These are phyloP conservation scores for Drosophila algonquin DNA, from an alignment of 2,888 invertebrate genomes.

Conservation along the genomic window DNA sequence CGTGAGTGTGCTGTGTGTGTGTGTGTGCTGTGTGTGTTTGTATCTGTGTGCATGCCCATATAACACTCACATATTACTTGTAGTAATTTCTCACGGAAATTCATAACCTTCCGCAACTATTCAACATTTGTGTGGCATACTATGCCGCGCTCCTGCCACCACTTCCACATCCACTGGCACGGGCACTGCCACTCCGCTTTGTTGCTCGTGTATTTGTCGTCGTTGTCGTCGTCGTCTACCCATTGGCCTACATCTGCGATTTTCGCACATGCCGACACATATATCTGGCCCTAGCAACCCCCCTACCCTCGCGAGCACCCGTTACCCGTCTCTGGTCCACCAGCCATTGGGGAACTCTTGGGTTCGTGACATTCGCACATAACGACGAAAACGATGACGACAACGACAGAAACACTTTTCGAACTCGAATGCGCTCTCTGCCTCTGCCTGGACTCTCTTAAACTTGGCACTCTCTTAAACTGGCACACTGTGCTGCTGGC, in stretches of 20 bases:
- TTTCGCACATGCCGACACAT: constrained; percentile 60
- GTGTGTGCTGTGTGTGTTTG: constrained; percentile 13
- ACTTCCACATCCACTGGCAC: constrained; percentile 2
- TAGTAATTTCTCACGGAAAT: constrained; percentile 82
- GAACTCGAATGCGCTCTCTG: constrained; percentile 55
- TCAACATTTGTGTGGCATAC: constrained; percentile 76
- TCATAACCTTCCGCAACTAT: constrained; percentile 83
- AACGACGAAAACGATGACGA: constrained; percentile 33
- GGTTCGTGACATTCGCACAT: constrained; percentile 64
- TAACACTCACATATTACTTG: constrained; percentile 76
- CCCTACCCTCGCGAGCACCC: constrained; percentile 4
- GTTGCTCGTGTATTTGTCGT: constrained; percentile 43
- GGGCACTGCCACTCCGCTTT: constrained; percentile 20
- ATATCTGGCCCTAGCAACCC: constrained; percentile 5
- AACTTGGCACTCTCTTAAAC: constrained; percentile 66
- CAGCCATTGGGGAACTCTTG: constrained; percentile 14
- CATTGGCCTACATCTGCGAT: constrained; percentile 81
- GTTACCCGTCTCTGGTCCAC: constrained; percentile 31
- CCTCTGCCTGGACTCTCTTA: constrained; percentile 46
- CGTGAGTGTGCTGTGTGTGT: neutral
- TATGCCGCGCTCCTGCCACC: constrained; percentile 52
- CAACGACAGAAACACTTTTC: constrained; percentile 52
- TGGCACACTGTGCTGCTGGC: neutral
- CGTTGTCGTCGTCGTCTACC: constrained; percentile 69
- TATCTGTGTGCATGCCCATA: constrained; percentile 37